Percentiles rank a stretch among this genome's conserved stretches.
phyloP scores from a whole-genome alignment of 2,113 vertebrate genomes.

The Ibidorhyncha struthersii region DNA sequence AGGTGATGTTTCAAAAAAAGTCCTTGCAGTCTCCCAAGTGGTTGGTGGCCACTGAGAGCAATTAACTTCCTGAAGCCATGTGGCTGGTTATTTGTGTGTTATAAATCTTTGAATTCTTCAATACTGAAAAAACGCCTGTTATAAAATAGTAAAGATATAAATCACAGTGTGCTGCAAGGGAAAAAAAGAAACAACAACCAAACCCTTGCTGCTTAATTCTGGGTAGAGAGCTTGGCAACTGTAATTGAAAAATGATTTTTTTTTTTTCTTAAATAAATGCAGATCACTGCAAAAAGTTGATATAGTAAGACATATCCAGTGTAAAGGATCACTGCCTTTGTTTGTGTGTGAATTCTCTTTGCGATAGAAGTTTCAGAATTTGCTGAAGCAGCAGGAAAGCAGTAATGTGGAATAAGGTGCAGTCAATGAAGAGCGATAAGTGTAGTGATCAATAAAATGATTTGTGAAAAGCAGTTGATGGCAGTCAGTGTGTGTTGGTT shows the following conservation, averaged over 20 bases:
- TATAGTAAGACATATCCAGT: not conserved
- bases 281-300: not conserved
- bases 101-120: not conserved
- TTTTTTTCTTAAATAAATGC: not conserved
- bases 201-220: not conserved
- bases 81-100: not conserved
- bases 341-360: not conserved
- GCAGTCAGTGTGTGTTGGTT: not conserved
- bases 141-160: not conserved
- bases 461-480: not conserved
- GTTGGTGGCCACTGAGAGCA: not conserved
- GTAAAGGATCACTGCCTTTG: not conserved
- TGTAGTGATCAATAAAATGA: constrained; percentile 21
- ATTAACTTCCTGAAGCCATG: not conserved
- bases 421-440: not conserved
- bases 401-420: not conserved
- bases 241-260: not conserved
- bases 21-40: not conserved
- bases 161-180: not conserved
- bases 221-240: not conserved
- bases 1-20: not conserved
- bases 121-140: not conserved
- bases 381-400: constrained; percentile 17
- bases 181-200: not conserved
- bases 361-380: not conserved